A percentile compares a stretch with the other conserved stretches of the same genome.
Evolutionary conservation across 2,888 invertebrate species (phyloP).

Genomic region (Phortica okadai): DNA sequence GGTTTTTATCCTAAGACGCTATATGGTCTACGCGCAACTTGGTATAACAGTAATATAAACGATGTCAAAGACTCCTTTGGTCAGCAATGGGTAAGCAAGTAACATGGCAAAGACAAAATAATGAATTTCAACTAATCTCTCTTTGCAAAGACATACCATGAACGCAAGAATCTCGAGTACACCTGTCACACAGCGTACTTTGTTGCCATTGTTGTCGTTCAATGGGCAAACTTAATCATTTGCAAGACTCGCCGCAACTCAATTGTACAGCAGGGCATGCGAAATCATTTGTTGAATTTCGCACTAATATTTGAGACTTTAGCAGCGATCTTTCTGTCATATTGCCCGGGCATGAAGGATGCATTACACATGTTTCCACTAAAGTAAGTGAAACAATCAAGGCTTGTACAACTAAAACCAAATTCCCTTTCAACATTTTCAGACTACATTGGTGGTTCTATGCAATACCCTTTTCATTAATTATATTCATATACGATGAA

Average conservation of each 20-base stretch:
- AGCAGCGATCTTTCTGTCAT: neutral
- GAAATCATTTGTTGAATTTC: constrained; percentile 81
- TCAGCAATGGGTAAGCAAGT: constrained; percentile 83
- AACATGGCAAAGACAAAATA: constrained; percentile 79
- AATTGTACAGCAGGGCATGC: constrained; percentile 82
- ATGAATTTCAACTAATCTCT: neutral
- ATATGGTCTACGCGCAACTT: constrained; percentile 57
- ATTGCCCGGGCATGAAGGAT: neutral
- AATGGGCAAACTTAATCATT: constrained; percentile 81
- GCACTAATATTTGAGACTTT: neutral
- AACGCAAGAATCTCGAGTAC: neutral
- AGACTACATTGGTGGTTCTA: constrained; percentile 82
- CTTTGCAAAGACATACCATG: neutral
- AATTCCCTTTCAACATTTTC: neutral
- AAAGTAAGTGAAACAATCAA: neutral
- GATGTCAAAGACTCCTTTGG: constrained; percentile 84
- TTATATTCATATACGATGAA: constrained; percentile 86
- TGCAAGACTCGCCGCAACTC: constrained; percentile 81
- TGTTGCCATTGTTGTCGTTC: constrained; percentile 84
- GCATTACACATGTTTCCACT: neutral
- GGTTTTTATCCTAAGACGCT: constrained; percentile 84
- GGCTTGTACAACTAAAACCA: neutral
- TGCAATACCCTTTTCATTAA: constrained; percentile 82
- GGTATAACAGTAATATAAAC: constrained; percentile 67
- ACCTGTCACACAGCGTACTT: constrained; percentile 1